phyloP scores from a whole-genome alignment of 2,888 invertebrate species.

The Syrphus vitripennis region DNA sequence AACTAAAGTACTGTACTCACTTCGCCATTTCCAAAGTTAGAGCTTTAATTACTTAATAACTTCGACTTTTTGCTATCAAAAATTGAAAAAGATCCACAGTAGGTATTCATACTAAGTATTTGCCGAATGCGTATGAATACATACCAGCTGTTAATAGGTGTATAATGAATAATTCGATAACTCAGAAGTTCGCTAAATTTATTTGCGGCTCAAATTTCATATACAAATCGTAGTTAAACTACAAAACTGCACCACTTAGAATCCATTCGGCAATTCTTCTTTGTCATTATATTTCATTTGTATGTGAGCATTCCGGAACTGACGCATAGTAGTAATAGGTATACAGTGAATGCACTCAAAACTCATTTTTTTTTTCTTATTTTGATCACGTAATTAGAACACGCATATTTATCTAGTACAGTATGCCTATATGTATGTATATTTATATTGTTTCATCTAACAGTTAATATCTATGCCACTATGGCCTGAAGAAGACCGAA shows the following conservation, averaged over 20 bases:
- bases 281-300: background rate
- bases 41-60: background rate
- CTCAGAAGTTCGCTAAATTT: slow-evolving; percentile 15
- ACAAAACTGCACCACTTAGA: background rate
- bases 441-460: background rate
- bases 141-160: background rate
- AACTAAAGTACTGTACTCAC: too few species aligned
- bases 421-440: too few species aligned
- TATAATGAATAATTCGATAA: slow-evolving; percentile 30
- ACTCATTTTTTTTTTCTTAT: slow-evolving; percentile 8
- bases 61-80: background rate
- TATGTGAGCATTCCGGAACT: slow-evolving; percentile 44
- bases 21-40: too few species aligned
- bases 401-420: slow-evolving; percentile 24
- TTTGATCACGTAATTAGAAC: slow-evolving; percentile 63
- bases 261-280: background rate
- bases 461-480: background rate
- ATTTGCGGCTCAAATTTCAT: slow-evolving; percentile 9
- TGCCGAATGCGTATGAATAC: background rate
- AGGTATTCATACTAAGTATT: background rate
- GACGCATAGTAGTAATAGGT: slow-evolving; percentile 23
- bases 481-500: slow-evolving; percentile 48
- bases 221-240: slow-evolving; percentile 31
- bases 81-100: background rate
- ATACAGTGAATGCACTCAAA: slow-evolving; percentile 13